Evolutionary conservation across 2,113 vertebrate genomes (phyloP).

Genomic region (Colius striatus): DNA sequence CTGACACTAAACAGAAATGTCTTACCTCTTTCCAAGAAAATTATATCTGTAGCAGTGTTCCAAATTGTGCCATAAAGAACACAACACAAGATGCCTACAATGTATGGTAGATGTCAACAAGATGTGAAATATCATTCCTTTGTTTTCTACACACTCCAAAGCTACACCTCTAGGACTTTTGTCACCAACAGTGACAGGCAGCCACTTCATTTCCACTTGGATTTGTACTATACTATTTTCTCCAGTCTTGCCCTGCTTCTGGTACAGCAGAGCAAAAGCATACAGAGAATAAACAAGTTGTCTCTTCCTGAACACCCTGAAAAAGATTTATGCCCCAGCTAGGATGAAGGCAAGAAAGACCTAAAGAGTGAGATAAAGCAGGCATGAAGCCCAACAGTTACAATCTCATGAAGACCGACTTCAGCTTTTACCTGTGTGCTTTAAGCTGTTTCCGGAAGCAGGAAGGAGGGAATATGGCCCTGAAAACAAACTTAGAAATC

Average conservation of each 20-base stretch:
- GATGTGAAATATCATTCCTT: background rate
- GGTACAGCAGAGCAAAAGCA: background rate
- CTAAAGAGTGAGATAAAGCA: background rate
- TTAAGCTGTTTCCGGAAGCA: background rate
- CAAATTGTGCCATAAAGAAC: background rate
- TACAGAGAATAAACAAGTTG: background rate
- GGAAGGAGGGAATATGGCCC: fast-evolving
- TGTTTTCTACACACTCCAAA: background rate
- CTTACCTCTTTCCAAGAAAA: background rate
- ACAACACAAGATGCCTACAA: background rate
- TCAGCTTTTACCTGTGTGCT: background rate
- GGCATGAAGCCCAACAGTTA: background rate
- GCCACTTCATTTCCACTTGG: background rate
- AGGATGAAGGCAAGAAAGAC: background rate
- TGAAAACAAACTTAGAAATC: background rate
- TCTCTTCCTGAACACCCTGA: background rate
- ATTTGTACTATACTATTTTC: background rate
- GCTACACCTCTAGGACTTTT: background rate
- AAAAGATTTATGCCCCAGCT: background rate
- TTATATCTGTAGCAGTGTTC: background rate
- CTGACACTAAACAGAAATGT: background rate
- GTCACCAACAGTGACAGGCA: background rate
- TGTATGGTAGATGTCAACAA: background rate
- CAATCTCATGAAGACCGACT: background rate
- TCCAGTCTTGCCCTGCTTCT: background rate